Percentiles rank a stretch among this genome's conserved stretches.
These are phyloP conservation scores for Prosopocoilus inquinatus DNA, from an alignment of 2,888 invertebrate species.

Conservation along the genomic window DNA sequence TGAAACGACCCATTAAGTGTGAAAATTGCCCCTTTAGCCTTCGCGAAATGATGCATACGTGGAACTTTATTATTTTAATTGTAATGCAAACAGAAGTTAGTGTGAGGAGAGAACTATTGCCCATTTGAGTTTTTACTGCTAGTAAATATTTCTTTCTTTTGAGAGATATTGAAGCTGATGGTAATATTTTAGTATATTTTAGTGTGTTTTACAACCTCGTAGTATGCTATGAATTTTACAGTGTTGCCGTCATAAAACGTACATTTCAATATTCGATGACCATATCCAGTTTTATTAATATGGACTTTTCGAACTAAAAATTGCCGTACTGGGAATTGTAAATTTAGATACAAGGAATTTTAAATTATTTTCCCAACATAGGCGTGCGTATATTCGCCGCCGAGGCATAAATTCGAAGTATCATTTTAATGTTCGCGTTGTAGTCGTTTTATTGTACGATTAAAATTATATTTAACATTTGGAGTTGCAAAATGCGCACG, in stretches of 20 bases:
- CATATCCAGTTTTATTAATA: constrained; percentile 33
- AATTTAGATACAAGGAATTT: constrained; percentile 27
- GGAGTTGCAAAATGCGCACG: not conserved
- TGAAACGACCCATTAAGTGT: too few relatives aligned
- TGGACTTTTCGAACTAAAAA: constrained; percentile 29
- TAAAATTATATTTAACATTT: constrained; percentile 4
- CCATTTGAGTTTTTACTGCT: not conserved
- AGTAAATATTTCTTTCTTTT: not conserved
- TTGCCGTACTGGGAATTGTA: constrained; percentile 28
- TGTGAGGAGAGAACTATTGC: too few relatives aligned
- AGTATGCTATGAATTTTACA: constrained; percentile 36
- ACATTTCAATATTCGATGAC: constrained; percentile 40
- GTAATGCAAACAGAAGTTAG: too few relatives aligned
- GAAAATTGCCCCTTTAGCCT: too few relatives aligned
- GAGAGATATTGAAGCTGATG: not conserved
- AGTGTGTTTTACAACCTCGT: constrained; percentile 2
- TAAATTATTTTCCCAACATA: constrained; percentile 15
- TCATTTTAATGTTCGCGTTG: not conserved
- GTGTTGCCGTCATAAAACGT: constrained; percentile 38
- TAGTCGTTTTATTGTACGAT: not conserved
- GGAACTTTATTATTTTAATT: too few relatives aligned
- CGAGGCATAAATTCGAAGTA: not conserved
- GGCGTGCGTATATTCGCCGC: constrained; percentile 7
- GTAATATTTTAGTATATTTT: constrained; percentile 4
- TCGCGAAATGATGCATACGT: too few relatives aligned